A percentile compares a stretch with the other conserved stretches of the same genome.
These are phyloP conservation scores for Diarsia brunnea DNA, from an alignment of 2,888 invertebrate genomes.

Conservation along the genomic window DNA sequence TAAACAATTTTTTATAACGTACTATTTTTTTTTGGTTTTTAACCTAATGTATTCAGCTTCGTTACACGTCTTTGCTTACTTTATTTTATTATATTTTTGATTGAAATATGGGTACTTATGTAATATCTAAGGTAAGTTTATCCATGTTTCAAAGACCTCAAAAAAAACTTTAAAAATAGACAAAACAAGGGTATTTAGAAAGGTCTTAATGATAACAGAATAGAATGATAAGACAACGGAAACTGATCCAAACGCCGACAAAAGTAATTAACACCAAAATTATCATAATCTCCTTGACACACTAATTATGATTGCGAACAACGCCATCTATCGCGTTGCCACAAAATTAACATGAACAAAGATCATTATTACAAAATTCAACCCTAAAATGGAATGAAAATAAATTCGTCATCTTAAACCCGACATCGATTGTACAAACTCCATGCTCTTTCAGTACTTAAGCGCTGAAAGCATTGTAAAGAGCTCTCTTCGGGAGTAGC, in stretches of 20 bases:
- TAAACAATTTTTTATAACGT: conserved; percentile 20
- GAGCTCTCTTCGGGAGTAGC: conserved; percentile 59
- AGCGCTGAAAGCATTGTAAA: conserved; percentile 62
- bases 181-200: neutral
- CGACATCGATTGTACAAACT: conserved; percentile 58
- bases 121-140: no score
- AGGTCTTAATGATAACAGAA: conserved; percentile 5
- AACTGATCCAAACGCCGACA: conserved; percentile 13
- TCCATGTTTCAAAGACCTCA: neutral
- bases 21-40: neutral
- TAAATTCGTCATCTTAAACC: conserved; percentile 44
- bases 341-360: conserved; percentile 19
- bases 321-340: conserved; percentile 47
- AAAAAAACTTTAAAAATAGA: neutral
- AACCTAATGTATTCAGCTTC: neutral
- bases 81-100: neutral
- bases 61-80: neutral
- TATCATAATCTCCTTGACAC: conserved; percentile 43
- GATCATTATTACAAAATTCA: conserved; percentile 33
- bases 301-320: conserved; percentile 17
- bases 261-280: conserved; percentile 41
- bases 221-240: conserved; percentile 27
- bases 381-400: conserved; percentile 42
- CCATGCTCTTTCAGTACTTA: conserved; percentile 53
- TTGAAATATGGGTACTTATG: neutral